Conservation (phyloP, 2,888 invertebrate species). For the Pterostichus niger region DNA sequence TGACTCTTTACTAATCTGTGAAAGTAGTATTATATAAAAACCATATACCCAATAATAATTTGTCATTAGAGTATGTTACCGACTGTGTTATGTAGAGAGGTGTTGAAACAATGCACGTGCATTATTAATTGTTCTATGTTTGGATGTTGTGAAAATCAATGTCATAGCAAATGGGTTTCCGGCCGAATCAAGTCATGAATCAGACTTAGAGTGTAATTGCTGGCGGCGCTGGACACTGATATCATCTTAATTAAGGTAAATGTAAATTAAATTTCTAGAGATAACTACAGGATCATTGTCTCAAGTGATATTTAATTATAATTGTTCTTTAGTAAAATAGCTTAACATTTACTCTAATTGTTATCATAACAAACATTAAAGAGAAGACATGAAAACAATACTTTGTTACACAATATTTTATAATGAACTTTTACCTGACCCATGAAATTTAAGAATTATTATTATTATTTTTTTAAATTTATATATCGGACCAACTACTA, state of each 20-base stretch:
- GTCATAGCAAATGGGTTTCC: neutral
- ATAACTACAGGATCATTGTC: conserved; percentile 22
- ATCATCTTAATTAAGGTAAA: conserved; percentile 51
- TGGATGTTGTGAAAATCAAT: conserved; percentile 7
- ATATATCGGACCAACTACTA: too few species aligned
- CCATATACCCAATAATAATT: neutral
- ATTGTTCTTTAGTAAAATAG: conserved; percentile 10
- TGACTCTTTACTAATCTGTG: too few species aligned
- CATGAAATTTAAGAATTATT: too few species aligned
- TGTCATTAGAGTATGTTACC: neutral
- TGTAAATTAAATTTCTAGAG: conserved; percentile 44
- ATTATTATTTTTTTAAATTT: too few species aligned
- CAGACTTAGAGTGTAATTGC: conserved; percentile 18
- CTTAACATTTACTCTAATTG: conserved; percentile 18
- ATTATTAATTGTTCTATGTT: conserved; percentile 16
- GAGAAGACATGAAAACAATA: neutral
- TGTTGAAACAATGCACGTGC: neutral
- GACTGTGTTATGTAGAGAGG: neutral
- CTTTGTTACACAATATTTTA: neutral
- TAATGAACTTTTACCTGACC: too few species aligned
- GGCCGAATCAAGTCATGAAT: neutral
- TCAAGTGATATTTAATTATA: conserved; percentile 35
- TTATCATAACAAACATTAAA: neutral
- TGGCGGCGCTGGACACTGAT: conserved; percentile 19
- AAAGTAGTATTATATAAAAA: too few species aligned